Percentiles rank a stretch among this genome's conserved stretches.
Conservation (phyloP, 2,113 vertebrate genomes). For the Triplophysa dalaica region DNA sequence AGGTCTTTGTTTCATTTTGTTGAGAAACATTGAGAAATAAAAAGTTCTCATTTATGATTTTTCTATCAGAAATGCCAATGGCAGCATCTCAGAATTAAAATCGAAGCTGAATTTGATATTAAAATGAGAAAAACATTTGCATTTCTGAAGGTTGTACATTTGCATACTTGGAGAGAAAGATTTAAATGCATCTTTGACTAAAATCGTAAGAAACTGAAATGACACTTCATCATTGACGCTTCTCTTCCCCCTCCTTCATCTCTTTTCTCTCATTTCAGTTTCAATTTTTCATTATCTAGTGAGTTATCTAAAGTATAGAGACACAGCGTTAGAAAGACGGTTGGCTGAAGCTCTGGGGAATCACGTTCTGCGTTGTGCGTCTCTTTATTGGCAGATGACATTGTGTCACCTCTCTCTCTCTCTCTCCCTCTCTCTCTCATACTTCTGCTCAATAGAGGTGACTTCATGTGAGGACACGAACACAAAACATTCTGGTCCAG, state of each 20-base stretch:
- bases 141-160: too few species aligned
- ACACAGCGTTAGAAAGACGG: neutral
- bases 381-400: neutral
- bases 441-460: slow-evolving; percentile 25
- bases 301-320: slow-evolving; percentile 5
- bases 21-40: too few species aligned
- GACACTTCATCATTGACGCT: neutral
- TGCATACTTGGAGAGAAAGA: too few species aligned
- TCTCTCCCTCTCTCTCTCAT: neutral
- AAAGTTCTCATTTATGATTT: too few species aligned
- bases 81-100: too few species aligned
- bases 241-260: neutral
- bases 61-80: too few species aligned
- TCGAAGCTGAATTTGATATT: too few species aligned
- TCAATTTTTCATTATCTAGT: slow-evolving; percentile 4
- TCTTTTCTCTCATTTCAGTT: neutral
- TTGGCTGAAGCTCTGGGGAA: slow-evolving; percentile 1
- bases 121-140: too few species aligned
- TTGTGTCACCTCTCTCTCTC: neutral
- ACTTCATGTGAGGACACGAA: slow-evolving; percentile 4
- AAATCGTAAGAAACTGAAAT: too few species aligned
- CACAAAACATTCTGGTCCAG: slow-evolving; percentile 22
- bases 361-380: neutral
- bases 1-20: too few species aligned
- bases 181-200: too few species aligned